Conservation (phyloP, 2,113 vertebrate species). For the Phyllostomus discolor region DNA sequence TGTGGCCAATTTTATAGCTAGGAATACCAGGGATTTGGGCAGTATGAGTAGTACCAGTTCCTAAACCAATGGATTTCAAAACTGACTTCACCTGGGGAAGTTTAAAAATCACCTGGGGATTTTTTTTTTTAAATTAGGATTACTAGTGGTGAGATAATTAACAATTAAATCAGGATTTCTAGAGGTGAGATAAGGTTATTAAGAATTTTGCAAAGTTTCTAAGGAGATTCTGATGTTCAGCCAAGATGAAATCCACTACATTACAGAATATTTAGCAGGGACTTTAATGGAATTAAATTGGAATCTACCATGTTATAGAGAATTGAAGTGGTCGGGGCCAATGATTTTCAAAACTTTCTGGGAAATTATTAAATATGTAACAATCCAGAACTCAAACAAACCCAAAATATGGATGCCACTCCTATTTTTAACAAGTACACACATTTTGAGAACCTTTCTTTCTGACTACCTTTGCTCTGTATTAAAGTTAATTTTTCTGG, state of each 20-base stretch:
- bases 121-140: neutral
- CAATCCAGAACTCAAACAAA: neutral
- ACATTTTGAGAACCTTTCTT: neutral
- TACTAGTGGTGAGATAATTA: neutral
- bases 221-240: neutral
- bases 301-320: neutral
- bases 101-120: neutral
- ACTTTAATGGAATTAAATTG: slow-evolving; percentile 1
- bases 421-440: neutral
- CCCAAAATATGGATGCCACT: neutral
- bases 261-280: neutral
- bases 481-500: neutral
- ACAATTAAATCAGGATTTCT: neutral
- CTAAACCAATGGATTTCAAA: neutral
- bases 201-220: neutral
- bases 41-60: neutral
- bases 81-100: neutral
- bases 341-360: neutral
- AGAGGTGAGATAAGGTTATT: neutral
- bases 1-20: neutral
- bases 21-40: neutral
- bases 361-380: neutral
- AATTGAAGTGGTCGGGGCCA: neutral
- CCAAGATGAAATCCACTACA: neutral
- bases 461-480: neutral